Evolutionary conservation across 2,113 vertebrate genomes (phyloP), one percentile per base, ranked within the genome.

Genomic region (Cinclus cinclus): DNA sequence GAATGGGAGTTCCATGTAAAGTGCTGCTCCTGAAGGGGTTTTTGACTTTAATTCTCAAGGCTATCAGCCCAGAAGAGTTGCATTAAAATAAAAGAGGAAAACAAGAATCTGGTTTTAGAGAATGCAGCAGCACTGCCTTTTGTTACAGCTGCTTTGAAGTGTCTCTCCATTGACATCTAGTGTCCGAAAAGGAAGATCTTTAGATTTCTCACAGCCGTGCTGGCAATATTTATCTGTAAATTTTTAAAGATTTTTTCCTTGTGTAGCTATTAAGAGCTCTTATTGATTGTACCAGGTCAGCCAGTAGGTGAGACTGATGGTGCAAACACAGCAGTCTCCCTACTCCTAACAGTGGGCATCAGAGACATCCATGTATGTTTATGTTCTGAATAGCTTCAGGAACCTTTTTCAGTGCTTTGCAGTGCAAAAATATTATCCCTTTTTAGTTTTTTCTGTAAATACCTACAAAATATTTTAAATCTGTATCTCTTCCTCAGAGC

Each of bases 81-180:
- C 52, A 13, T 52, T 69, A 71, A 39, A 30, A 37, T 37, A 85
- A 58, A 87, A n/a, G 28, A 78, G 52, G 41, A 42, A 37, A 49
- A 27, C 58, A 83, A 94, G n/a, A 71, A 39, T 31, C 23, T 41
- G n/a, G 7, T 22, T 87, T 80, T 39, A 81, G 65, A 44, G 79
- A 86, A 88, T n/a, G 80, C 37, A 50, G 39, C 17, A 3, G 55
- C 24, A 39, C 37, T 75, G 37, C 58, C 83, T 62, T 96, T 92
- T 91, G 76, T 91, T 92, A 78, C 86, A 78, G 41, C 62, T 63
- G 71, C 44, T 89, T 91, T 83, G 84, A 92, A 65, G 73, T 70
- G 89, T 94, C 91, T 95, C 96, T 96, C 93, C 93, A 42, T 96
- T 97, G 96, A 97, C 95, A 97, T 74, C 96, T 97, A 97, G 92